Base-by-base conservation (phyloP, 1,140 invertebrate species). In the Helicoverpa armigera region DNA sequence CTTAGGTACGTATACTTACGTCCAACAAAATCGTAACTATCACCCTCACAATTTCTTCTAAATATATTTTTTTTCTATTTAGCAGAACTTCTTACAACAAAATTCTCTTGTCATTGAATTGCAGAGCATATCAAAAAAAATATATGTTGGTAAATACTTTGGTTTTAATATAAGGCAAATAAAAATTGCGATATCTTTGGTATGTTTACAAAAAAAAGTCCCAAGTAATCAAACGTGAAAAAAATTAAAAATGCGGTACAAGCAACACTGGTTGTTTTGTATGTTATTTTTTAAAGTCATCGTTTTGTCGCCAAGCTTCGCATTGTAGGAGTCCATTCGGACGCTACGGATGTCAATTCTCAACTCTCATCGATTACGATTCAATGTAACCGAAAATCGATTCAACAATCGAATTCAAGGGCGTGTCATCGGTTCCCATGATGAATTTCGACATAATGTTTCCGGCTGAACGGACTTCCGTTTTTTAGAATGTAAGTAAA, bases 381-480 rank as follows among this genome's bases (percentile, higher is more conserved):
- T 77, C 35, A 54, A 54, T 77, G 51, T 77, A 77, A 77, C 67
- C 61, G 61, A 77, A 31, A 67, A 77, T 77, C 75, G 61, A 54
- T 67, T 67, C 14, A 13, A 63, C 60, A 76, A 76, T 76, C 60
- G 23, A 67, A 86, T 88, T 85, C 88, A 88, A 90, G 86, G 89
- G 89, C 88, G 89, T 86, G 86, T 76, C 88, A 56, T 81, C 82
- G 72, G 82, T 83, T 90, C 89, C 88, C 89, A 90, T 88, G 84
- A 84, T 79, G 73, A 74, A 83, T 89, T 88, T 80, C 83, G 80
- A 82, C 85, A 80, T 12, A 65, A 43, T 43, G 4, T 80, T 83
- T 84, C 83, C 83, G 80, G 54, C 74, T 81, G 72, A 73, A 29
- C 48, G 48, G 67, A 82, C 74, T 79, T 85, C 84, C 84, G 82